Conservation (phyloP, 2,888 invertebrate genomes). For the Polydrusus pterygomalis region DNA sequence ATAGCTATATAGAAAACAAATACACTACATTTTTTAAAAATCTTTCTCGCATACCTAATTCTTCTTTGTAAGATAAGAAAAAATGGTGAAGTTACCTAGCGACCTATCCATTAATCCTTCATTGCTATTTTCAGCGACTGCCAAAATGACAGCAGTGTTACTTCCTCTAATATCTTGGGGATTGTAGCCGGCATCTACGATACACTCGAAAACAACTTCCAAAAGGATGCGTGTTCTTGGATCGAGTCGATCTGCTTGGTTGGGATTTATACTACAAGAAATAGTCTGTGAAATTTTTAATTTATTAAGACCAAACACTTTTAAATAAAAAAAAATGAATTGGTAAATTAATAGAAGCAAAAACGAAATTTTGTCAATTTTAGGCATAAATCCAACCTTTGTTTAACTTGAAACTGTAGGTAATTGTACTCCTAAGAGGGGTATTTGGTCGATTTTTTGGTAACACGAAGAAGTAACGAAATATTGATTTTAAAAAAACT, state of each 20-base stretch:
- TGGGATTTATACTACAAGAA: slow-evolving; percentile 50
- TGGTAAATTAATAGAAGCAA: too few relatives aligned
- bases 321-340: too few relatives aligned
- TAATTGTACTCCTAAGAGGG: too few relatives aligned
- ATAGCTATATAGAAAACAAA: slow-evolving; percentile 70
- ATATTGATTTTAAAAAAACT: too few relatives aligned
- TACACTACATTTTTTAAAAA: too few relatives aligned
- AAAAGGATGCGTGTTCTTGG: slow-evolving; percentile 57
- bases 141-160: slow-evolving; percentile 57
- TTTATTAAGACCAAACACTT: too few relatives aligned
- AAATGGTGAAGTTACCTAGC: slow-evolving; percentile 12
- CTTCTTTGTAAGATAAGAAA: not conserved
- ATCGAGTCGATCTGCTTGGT: slow-evolving; percentile 57
- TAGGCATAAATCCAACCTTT: too few relatives aligned
- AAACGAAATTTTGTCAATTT: too few relatives aligned
- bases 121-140: slow-evolving; percentile 38
- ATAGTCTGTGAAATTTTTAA: not conserved
- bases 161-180: slow-evolving; percentile 56
- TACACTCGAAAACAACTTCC: slow-evolving; percentile 59
- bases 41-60: too few relatives aligned
- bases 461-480: too few relatives aligned
- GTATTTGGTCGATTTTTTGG: too few relatives aligned
- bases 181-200: slow-evolving; percentile 61
- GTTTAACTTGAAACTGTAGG: too few relatives aligned
- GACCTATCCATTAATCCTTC: slow-evolving; percentile 37